Conservation (phyloP, 2,797 vertebrate genomes). For the Thamnophis elegans region DNA sequence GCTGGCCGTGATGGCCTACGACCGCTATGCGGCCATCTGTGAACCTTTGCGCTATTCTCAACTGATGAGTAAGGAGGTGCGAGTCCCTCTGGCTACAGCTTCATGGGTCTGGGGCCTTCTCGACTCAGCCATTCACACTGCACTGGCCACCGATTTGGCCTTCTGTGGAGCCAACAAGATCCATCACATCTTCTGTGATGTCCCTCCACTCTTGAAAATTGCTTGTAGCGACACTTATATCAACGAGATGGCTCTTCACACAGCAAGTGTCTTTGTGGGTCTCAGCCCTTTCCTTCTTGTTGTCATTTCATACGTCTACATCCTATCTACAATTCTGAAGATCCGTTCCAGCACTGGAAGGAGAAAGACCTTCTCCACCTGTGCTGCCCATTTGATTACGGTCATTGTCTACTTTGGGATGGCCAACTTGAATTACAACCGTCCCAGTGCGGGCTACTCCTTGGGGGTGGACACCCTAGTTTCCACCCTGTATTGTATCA, state of each 20-base stretch:
- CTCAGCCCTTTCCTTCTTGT: conserved; percentile 50
- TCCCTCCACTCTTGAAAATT: conserved; percentile 53
- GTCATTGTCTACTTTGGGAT: conserved; percentile 51
- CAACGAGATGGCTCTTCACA: conserved; percentile 37
- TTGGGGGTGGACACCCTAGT: accelerated
- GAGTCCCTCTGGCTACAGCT: accelerated
- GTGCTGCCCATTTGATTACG: conserved; percentile 52
- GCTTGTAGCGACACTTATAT: conserved; percentile 48
- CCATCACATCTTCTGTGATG: conserved; percentile 67
- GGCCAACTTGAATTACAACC: conserved; percentile 62
- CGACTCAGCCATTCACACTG: background rate
- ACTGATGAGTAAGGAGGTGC: accelerated
- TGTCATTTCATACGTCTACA: conserved; percentile 45
- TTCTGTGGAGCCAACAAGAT: conserved; percentile 55
- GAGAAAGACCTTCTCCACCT: conserved; percentile 60
- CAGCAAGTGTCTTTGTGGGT: conserved; percentile 44
- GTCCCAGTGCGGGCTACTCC: conserved; percentile 2
- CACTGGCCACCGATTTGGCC: conserved; percentile 23
- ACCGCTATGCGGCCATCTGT: conserved; percentile 14
- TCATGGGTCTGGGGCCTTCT: conserved; percentile 53
- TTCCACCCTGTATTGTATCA: conserved; percentile 44
- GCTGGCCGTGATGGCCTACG: background rate
- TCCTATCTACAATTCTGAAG: conserved; percentile 40
- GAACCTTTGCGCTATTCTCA: background rate
- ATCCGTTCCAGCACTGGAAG: background rate